Base-by-base conservation (phyloP, 2,113 vertebrate genomes). In the Ictalurus furcatus region DNA sequence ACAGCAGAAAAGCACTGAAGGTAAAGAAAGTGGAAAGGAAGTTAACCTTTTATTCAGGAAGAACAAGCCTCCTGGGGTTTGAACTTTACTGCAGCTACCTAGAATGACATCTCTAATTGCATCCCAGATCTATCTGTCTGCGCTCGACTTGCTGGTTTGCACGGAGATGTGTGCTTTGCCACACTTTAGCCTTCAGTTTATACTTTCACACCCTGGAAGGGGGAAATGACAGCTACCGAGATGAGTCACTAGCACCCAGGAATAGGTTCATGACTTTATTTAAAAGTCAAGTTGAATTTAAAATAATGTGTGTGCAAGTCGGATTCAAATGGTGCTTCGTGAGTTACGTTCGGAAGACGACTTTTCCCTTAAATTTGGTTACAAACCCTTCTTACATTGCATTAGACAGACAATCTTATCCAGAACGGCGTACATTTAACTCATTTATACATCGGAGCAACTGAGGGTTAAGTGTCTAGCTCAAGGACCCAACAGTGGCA, bases 31-130 rank as follows among this genome's bases (percentile, higher is more conserved):
- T 44, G 73, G n/a, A n/a, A 34, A 59, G 48, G 84, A 67, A 59
- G 16, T 79, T 85, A 81, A 90, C 90, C 84, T 88, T 88, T 85
- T 80, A 82, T 85, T 84, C 63, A 89, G 87, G 61, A 85, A 84
- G 84, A 48, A 44, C 82, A 67, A 61, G 61, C 84, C 82, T 90
- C 90, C 74, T 56, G 87, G 79, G 85, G 88, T 78, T 79, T 84
- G 44, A 37, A 79, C 90, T 88, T 88, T 90, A 79, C 28, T 69
- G 69, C 67, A 58, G 86, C 65, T 69, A 81, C 78, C 23, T 61
- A 69, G 84, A 90, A 61, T 59, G 54, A 80, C 81, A 87, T 73
- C 58, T 87, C 58, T 87, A 89, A 91, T 87, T 89, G 88, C 84
- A 82, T 87, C 86, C 34, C 48, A 44, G 82, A 88, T 81, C 37